These are phyloP conservation scores for Neodontobutis hainanensis DNA, from an alignment of 2,113 vertebrate species.

Conservation along the genomic window DNA sequence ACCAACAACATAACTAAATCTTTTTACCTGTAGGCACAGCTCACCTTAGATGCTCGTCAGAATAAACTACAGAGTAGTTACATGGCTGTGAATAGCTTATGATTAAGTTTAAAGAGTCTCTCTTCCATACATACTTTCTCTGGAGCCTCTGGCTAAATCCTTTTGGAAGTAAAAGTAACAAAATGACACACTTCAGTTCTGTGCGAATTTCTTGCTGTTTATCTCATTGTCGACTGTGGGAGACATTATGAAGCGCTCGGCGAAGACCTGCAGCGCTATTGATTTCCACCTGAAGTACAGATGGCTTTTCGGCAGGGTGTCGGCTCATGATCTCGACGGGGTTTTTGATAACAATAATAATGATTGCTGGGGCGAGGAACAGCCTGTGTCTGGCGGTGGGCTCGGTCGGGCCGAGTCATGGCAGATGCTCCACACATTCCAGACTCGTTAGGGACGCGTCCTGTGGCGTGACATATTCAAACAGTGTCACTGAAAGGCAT, in stretches of 20 bases:
- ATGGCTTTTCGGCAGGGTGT: constrained; percentile 45
- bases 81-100: constrained; percentile 8
- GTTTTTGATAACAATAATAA: constrained; percentile 48
- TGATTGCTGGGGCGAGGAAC: constrained; percentile 20
- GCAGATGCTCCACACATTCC: constrained; percentile 34
- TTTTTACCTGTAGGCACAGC: not conserved
- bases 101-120: constrained; percentile 26
- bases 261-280: constrained; percentile 21
- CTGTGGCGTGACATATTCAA: constrained; percentile 6
- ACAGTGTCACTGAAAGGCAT: not conserved
- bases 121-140: constrained; percentile 21
- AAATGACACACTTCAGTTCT: constrained; percentile 39
- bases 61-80: constrained; percentile 28
- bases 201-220: constrained; percentile 14
- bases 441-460: constrained; percentile 5
- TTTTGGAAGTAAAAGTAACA: constrained; percentile 25
- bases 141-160: constrained; percentile 23
- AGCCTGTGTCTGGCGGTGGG: constrained; percentile 17
- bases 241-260: constrained; percentile 14
- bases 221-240: constrained; percentile 12
- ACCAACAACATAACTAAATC: not conserved
- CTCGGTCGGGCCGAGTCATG: constrained; percentile 22
- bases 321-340: constrained; percentile 33
- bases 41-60: constrained; percentile 1
- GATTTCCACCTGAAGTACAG: constrained; percentile 59